Conservation (phyloP, 1,140 invertebrate species). For the Druon quercuslanigerum region DNA sequence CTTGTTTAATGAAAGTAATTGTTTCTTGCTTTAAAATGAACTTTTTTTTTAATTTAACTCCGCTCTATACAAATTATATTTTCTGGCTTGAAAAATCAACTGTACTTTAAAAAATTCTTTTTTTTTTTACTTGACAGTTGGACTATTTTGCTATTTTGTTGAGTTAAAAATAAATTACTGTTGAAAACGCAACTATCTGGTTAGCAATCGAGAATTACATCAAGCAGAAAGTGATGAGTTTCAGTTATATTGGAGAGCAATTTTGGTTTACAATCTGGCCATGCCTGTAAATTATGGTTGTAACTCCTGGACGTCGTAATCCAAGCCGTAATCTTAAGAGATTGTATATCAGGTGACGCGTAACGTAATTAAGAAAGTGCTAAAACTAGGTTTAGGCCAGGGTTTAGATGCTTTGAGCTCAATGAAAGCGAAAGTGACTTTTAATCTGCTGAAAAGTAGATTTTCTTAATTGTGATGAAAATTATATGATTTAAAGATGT, state of each 20-base stretch:
- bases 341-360: conserved; percentile 1
- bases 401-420: conserved; percentile 3
- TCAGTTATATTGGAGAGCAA: conserved; percentile 2
- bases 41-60: too few species aligned
- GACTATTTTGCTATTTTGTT: too few species aligned
- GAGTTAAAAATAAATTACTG: too few species aligned
- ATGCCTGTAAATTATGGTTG: conserved; percentile 13
- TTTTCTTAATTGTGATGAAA: too few species aligned
- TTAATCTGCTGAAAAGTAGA: neutral
- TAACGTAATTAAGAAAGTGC: conserved; percentile 2
- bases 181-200: too few species aligned
- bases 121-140: too few species aligned
- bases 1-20: too few species aligned
- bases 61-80: too few species aligned
- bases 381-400: neutral
- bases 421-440: neutral
- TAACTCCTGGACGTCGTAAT: conserved; percentile 42
- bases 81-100: too few species aligned
- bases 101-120: too few species aligned
- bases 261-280: conserved; percentile 14
- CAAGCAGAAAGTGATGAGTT: neutral
- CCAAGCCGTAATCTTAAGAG: conserved; percentile 37
- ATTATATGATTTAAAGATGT: too few species aligned
- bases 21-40: too few species aligned
- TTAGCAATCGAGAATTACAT: neutral